Base-by-base conservation (phyloP, 1,140 invertebrate species). In the Oncopeltus fasciatus region DNA sequence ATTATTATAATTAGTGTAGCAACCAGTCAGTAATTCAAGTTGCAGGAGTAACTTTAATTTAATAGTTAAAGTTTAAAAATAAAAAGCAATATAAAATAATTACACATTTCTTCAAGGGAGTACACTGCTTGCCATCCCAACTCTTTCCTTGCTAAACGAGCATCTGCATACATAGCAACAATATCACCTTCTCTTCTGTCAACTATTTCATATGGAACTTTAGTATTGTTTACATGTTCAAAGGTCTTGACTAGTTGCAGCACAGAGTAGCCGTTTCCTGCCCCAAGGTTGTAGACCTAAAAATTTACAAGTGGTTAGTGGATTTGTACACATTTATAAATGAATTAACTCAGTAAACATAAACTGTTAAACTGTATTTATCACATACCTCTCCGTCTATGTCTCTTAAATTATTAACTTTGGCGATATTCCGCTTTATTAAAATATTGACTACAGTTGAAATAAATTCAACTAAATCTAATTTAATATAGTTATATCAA, bases 281-380 rank as follows among this genome's bases (percentile, higher is more conserved):
- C 94, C 21, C 92, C 93, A 53, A 96, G 74, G 75, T 95, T 95
- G 71, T 90, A 94, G 9, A 86, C 79, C 81, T 89, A 67, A 61
- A 67, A 66, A 60, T 38, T 38, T 14, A 38, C 5, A 38, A 38
- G 31, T 38, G 31, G 5, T 38, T 38, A 14, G 5, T 38, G n/a
- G n/a, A n/a, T n/a, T n/a, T n/a, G n/a, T n/a, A n/a, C n/a, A 8
- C 14, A 38, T 8, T 38, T 8, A 8, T 38, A 38, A 8, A 38
- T 38, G 31, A 8, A 38, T 8, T 38, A 38, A 38, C 5, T 38
- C 31, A 8, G 31, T 8, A 38, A 38, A 38, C 5, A 8, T 5
- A 14, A 38, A 38, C 5, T 38, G 31, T 8, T 38, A 14, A 38
- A 38, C 5, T 8, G 14, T 8, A 8, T 8, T 5, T 38, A 57